Percentiles rank a stretch among this genome's conserved stretches.
Evolutionary conservation across 2,888 invertebrate species (phyloP).

Genomic region (Geophilus truncorum): DNA sequence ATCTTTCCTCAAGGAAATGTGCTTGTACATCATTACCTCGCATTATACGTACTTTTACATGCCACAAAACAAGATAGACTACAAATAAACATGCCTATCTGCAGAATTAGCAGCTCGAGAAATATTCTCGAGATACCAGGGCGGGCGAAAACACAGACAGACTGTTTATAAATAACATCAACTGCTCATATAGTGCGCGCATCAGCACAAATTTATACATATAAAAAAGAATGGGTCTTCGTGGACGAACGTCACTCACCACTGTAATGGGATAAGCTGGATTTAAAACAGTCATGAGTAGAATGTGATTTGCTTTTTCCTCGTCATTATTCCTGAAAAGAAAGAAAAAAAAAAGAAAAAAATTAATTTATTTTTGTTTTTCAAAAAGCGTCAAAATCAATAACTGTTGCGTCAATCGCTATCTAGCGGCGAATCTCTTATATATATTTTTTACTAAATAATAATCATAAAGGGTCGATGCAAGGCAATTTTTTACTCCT

Average conservation of each 20-base stretch:
- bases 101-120: neutral
- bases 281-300: slow-evolving; percentile 95
- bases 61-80: neutral
- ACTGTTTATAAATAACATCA: neutral
- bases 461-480: neutral
- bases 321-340: slow-evolving; percentile 57
- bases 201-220: neutral
- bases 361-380: too few relatives aligned
- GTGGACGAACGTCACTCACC: slow-evolving; percentile 62
- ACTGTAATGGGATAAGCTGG: slow-evolving; percentile 99
- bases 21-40: neutral
- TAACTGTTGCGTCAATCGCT: neutral
- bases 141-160: neutral
- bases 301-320: slow-evolving; percentile 89
- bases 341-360: slow-evolving; percentile 25
- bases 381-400: neutral
- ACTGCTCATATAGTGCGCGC: neutral
- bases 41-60: neutral
- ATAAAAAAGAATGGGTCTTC: neutral
- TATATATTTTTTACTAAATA: too few relatives aligned
- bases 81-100: slow-evolving; percentile 12
- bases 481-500: neutral
- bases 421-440: too few relatives aligned
- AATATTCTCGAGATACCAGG: neutral
- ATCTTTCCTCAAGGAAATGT: neutral